phyloP scores from a whole-genome alignment of 2,113 vertebrate species.

The Pipra filicauda region DNA sequence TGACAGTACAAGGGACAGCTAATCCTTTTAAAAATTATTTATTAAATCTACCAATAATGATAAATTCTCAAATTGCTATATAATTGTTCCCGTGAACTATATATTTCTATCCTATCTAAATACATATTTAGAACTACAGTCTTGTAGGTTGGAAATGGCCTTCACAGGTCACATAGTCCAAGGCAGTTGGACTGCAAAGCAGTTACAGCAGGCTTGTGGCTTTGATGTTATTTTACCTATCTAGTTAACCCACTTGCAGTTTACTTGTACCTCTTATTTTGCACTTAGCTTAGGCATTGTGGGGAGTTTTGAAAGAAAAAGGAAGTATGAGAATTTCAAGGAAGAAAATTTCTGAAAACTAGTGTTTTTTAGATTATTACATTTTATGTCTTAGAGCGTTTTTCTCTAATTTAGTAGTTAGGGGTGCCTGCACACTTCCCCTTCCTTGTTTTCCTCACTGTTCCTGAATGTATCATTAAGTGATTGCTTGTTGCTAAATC shows the following conservation, averaged over 20 bases:
- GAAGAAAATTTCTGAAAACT: background rate
- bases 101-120: background rate
- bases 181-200: background rate
- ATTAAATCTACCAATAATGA: background rate
- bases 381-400: background rate
- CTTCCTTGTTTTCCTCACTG: accelerated
- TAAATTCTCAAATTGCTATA: background rate
- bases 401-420: background rate
- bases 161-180: background rate
- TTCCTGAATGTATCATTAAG: background rate
- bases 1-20: background rate
- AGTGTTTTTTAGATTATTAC: background rate
- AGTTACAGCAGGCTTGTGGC: background rate
- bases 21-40: background rate
- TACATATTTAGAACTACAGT: background rate
- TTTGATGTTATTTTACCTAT: background rate
- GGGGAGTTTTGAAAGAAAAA: background rate
- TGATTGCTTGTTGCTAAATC: background rate
- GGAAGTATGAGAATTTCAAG: background rate
- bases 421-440: background rate
- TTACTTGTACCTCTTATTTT: background rate
- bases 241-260: background rate
- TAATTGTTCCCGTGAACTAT: background rate
- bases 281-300: background rate
- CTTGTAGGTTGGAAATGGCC: background rate